These are phyloP conservation scores for Struthidea cinerea DNA, from an alignment of 2,113 vertebrate genomes.

Conservation along the genomic window DNA sequence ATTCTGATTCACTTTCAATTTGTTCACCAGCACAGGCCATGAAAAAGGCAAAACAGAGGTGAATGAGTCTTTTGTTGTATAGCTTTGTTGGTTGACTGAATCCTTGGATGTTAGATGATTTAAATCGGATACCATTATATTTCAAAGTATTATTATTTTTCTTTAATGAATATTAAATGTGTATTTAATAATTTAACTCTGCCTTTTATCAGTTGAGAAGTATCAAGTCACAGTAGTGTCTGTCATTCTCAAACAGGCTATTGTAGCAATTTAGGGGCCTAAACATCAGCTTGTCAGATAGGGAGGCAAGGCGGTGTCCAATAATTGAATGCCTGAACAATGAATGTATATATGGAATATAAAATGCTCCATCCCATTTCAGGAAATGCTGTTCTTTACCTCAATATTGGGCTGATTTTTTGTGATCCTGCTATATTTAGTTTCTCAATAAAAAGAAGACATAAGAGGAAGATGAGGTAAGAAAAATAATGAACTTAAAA, in stretches of 20 bases:
- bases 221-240: neutral
- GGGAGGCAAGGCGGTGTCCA: too few species aligned
- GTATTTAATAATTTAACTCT: neutral
- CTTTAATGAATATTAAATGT: neutral
- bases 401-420: neutral
- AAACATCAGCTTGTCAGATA: too few species aligned
- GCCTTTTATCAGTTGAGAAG: neutral
- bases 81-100: neutral
- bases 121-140: neutral
- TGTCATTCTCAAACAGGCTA: neutral
- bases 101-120: neutral
- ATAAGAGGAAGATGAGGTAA: neutral
- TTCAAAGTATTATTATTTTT: neutral
- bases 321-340: neutral
- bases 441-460: neutral
- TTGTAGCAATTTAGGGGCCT: too few species aligned
- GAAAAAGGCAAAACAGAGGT: neutral
- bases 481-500: neutral
- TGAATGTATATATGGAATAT: neutral
- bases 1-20: neutral
- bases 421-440: neutral
- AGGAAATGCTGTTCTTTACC: neutral
- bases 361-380: neutral
- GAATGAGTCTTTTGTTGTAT: neutral
- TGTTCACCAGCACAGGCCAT: neutral